phyloP scores from a whole-genome alignment of 2,113 vertebrate genomes.

The Lepus americanus region DNA sequence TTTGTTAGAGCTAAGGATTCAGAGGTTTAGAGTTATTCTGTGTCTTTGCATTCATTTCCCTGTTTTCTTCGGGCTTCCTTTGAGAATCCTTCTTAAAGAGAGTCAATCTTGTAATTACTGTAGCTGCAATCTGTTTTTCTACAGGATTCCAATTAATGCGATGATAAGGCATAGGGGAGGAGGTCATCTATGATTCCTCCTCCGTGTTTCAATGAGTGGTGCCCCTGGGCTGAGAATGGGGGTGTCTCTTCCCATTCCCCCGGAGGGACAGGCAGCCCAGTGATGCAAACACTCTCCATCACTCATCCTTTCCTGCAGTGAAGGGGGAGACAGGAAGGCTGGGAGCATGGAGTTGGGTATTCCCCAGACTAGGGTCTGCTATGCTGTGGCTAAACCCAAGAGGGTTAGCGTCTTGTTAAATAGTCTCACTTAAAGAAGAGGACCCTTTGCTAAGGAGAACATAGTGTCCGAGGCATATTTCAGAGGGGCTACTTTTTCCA shows the following conservation, averaged over 20 bases:
- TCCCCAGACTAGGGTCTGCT: no score
- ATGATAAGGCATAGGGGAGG: fast-evolving
- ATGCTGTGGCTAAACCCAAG: neutral
- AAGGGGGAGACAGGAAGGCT: neutral
- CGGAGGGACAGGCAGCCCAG: no score
- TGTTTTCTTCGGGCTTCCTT: neutral
- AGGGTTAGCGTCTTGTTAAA: neutral
- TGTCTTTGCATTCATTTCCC: neutral
- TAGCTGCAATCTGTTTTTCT: neutral
- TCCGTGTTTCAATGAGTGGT: neutral
- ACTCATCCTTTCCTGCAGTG: no score
- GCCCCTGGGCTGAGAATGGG: neutral
- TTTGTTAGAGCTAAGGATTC: neutral
- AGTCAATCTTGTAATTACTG: neutral
- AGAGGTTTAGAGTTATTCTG: neutral
- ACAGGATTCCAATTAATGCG: neutral
- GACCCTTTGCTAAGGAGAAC: neutral
- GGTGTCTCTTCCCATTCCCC: no score
- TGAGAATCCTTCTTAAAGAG: neutral
- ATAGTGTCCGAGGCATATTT: neutral
- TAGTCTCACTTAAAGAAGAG: neutral
- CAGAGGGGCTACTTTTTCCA: neutral
- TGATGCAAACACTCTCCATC: no score
- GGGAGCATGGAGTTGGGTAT: neutral
- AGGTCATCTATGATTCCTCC: neutral